phyloP scores from a whole-genome alignment of 2,888 invertebrate genomes.

The Steromphala cineraria region DNA sequence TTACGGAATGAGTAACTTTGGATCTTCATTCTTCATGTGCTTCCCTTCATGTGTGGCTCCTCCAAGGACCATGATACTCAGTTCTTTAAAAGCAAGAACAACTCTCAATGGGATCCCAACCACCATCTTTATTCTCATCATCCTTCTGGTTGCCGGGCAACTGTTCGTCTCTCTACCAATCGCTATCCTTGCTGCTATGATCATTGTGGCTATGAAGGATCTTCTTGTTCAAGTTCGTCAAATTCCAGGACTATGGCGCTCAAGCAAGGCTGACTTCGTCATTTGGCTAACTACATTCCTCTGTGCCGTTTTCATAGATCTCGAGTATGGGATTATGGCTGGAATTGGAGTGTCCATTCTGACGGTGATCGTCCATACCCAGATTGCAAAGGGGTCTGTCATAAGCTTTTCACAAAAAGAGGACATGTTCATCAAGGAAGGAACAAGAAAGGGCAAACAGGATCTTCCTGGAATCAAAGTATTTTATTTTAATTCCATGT shows the following conservation, averaged over 20 bases:
- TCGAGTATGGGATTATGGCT: slow-evolving; percentile 61
- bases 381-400: slow-evolving; percentile 38
- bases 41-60: slow-evolving; percentile 73
- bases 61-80: slow-evolving; percentile 61
- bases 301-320: slow-evolving; percentile 52
- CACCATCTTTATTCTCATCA: slow-evolving; percentile 59
- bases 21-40: slow-evolving; percentile 73
- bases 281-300: slow-evolving; percentile 64
- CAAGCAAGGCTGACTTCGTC: slow-evolving; percentile 85
- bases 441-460: slow-evolving; percentile 14
- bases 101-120: slow-evolving; percentile 57
- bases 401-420: slow-evolving; percentile 33
- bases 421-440: slow-evolving; percentile 30
- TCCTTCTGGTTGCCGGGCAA: slow-evolving; percentile 61
- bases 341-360: slow-evolving; percentile 58
- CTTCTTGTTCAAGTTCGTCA: slow-evolving; percentile 81
- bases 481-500: background rate
- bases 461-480: slow-evolving; percentile 23
- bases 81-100: slow-evolving; percentile 60
- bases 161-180: slow-evolving; percentile 66
- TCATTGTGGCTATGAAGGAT: slow-evolving; percentile 74
- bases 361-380: slow-evolving; percentile 49
- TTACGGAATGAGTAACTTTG: slow-evolving; percentile 68
- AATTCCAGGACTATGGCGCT: slow-evolving; percentile 82
- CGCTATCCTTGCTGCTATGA: slow-evolving; percentile 74